A percentile compares a stretch with the other conserved stretches of the same genome.
Evolutionary conservation across 2,113 vertebrate genomes (phyloP).

Genomic region (Ovibos moschatus): DNA sequence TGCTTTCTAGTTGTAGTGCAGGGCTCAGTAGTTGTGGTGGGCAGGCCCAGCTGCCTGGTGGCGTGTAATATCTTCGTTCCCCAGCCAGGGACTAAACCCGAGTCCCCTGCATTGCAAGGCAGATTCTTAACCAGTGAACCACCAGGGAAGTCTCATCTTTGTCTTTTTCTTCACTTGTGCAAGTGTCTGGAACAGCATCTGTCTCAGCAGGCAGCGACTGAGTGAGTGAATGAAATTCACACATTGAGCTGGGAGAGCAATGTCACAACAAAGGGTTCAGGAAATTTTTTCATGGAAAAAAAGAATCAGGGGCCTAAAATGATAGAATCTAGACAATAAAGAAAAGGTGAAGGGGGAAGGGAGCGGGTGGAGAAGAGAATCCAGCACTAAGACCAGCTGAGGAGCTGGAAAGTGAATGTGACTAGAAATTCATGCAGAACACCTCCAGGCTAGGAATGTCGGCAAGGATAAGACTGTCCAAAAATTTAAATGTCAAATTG

Average conservation of each 20-base stretch:
- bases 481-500: not conserved
- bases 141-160: not conserved
- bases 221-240: not conserved
- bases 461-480: not conserved
- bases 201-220: not conserved
- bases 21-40: not conserved
- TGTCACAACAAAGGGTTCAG: not conserved
- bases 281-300: not conserved
- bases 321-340: not conserved
- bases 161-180: not conserved
- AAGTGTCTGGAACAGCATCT: not conserved
- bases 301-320: not conserved
- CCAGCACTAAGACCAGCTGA: not conserved
- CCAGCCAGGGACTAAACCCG: not conserved
- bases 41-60: not conserved
- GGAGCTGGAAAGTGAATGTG: not conserved
- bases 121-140: not conserved
- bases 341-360: not conserved
- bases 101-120: not conserved
- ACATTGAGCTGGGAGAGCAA: not conserved
- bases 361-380: not conserved
- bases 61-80: fast-evolving
- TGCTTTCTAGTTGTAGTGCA: not conserved
- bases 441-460: not conserved
- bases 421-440: not conserved